Base-by-base conservation (phyloP, 1,140 invertebrate genomes). In the Microplitis demolitor region DNA sequence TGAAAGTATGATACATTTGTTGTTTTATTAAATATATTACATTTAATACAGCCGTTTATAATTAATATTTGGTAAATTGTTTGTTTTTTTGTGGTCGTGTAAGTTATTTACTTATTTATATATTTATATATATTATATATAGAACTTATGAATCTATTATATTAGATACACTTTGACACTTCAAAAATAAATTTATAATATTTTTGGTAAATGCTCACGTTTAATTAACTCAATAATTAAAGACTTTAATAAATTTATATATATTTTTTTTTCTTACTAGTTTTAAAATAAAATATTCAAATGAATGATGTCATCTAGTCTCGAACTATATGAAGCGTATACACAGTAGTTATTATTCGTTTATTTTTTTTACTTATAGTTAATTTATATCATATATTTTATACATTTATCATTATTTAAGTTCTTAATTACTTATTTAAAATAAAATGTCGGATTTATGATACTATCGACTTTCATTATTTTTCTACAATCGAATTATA, bases 41-140 rank as follows among this genome's bases (percentile, higher is more conserved):
- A 85, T 79, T 81, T 79, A 78, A 75, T 84, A 81, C 80, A 80
- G 75, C 76, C 76, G 75, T 77, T 81, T 76, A 80, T 75, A 79
- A 54, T 70, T 73, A 61, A 62, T 24, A 24, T 79, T 77, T 61
- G 39, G 39, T 45, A 45, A 45, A 39, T 73, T 64, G 62, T 64
- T 78, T 78, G 69, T 76, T 77, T 82, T 71, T 61, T 66, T 81
- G 75, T 83, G 80, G 79, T 84, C 77, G 74, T 77, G 69, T 63
- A 80, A 80, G 80, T 72, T 56, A 35, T 75, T 75, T 78, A 79
- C 70, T 73, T 70, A 76, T 76, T 73, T 78, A 75, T 73, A 66
- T 73, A 78, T 67, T 24, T 16, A 3, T 31, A 61, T 61, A 13
- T 5, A 31, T 0, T 61, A 13, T 5, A 31, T 8, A 31, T 61